These are phyloP conservation scores for Meandrina meandrites DNA, from an alignment of 92 coral and sea anemone genomes.

Conservation along the genomic window DNA sequence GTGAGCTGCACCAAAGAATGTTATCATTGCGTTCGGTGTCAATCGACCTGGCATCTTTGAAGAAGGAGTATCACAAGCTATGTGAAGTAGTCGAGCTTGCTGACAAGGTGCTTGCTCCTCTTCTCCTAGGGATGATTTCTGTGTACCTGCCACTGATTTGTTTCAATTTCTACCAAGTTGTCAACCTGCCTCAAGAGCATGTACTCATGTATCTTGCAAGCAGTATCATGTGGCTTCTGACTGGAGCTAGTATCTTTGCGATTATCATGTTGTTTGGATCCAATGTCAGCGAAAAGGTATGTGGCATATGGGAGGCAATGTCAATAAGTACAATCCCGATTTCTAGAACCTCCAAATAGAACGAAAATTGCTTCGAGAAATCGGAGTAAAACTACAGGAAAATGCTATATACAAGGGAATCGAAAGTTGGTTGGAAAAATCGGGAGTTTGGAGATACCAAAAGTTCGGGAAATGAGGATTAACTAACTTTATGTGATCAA, in stretches of 20 bases:
- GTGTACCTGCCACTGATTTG: conserved; percentile 10
- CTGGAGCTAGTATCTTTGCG: neutral
- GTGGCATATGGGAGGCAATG: neutral
- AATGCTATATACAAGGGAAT: too few species aligned
- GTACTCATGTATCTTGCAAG: neutral
- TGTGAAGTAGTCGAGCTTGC: conserved; percentile 25
- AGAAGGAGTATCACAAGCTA: neutral
- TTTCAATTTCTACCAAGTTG: neutral
- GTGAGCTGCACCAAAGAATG: neutral
- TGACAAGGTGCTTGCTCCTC: conserved; percentile 23
- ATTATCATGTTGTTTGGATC: too few species aligned
- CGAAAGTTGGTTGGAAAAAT: too few species aligned
- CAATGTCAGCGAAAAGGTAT: conserved; percentile 21
- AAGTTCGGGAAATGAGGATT: too few species aligned
- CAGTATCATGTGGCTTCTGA: neutral
- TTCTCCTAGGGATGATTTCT: neutral
- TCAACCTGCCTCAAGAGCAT: neutral
- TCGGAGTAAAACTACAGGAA: too few species aligned
- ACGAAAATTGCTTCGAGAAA: too few species aligned
- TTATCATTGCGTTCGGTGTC: neutral
- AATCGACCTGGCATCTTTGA: neutral
- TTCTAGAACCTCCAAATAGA: too few species aligned
- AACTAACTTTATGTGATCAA: too few species aligned
- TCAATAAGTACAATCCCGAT: neutral
- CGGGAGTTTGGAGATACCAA: too few species aligned